Evolutionary conservation across 2,888 invertebrate species (phyloP).

Genomic region (Sycophila texana): DNA sequence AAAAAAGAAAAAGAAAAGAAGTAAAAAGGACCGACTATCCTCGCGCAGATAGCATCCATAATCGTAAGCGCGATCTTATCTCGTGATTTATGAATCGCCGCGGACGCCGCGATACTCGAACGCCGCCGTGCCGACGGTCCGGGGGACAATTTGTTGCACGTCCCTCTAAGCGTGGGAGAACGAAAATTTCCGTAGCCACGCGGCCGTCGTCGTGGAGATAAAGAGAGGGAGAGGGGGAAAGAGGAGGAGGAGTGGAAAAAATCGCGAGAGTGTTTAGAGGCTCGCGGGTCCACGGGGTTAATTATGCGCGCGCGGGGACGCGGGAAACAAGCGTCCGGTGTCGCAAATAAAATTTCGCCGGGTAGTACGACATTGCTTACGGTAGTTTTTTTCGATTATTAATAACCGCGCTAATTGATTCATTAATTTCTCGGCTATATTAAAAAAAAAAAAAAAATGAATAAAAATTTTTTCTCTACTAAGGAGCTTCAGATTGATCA

Average conservation of each 20-base stretch:
- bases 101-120: slow-evolving; percentile 28
- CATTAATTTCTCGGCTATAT: no score
- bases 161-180: slow-evolving; percentile 53
- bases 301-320: neutral
- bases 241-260: neutral
- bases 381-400: slow-evolving; percentile 11
- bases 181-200: slow-evolving; percentile 28
- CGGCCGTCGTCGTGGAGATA: neutral
- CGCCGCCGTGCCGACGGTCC: slow-evolving; percentile 13
- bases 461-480: no score
- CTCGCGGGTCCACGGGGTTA: slow-evolving; percentile 2
- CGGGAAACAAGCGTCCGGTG: neutral
- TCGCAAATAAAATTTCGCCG: neutral
- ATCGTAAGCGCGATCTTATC: slow-evolving; percentile 51
- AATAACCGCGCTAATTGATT: neutral
- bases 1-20: neutral
- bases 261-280: neutral
- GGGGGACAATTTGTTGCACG: slow-evolving; percentile 48
- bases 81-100: slow-evolving; percentile 53
- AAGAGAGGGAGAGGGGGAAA: no score
- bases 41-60: slow-evolving; percentile 49
- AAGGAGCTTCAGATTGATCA: no score
- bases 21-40: slow-evolving; percentile 4
- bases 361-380: neutral
- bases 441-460: no score